Conservation (phyloP, 2,888 invertebrate genomes). For the Dryomyza anilis region DNA sequence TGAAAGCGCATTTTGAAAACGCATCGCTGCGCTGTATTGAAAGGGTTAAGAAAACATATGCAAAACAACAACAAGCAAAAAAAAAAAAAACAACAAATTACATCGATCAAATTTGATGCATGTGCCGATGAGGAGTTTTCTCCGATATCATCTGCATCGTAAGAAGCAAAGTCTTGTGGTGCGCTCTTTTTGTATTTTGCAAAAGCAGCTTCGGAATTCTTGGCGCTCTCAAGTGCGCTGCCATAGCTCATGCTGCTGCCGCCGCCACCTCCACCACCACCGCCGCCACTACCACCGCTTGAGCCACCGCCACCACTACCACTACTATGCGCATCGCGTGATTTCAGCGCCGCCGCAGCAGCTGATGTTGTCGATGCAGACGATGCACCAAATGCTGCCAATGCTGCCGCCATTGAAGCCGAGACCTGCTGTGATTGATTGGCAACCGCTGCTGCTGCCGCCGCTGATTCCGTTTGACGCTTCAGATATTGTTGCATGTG, state of each 20-base stretch:
- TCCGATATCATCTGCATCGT: conserved; percentile 37
- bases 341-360: conserved; percentile 28
- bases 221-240: too few species aligned
- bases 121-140: conserved; percentile 47
- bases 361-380: conserved; percentile 31
- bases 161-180: conserved; percentile 49
- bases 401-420: conserved; percentile 28
- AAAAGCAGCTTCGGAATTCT: conserved; percentile 38
- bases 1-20: too few species aligned
- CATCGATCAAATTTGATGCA: conserved; percentile 51
- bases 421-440: too few species aligned
- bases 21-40: too few species aligned
- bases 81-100: too few species aligned
- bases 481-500: conserved; percentile 67
- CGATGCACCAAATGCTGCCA: conserved; percentile 19
- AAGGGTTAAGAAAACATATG: too few species aligned
- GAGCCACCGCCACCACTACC: conserved; percentile 26
- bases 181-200: conserved; percentile 48
- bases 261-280: conserved; percentile 32
- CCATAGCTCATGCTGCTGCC: conserved; percentile 31
- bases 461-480: conserved; percentile 46
- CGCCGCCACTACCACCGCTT: conserved; percentile 19
- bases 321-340: conserved; percentile 33
- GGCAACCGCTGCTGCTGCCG: conserved; percentile 29
- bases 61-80: too few species aligned